A percentile compares a stretch with the other conserved stretches of the same genome.
Conservation (phyloP, 2,888 invertebrate genomes). For the Anoplius nigerrimus region DNA sequence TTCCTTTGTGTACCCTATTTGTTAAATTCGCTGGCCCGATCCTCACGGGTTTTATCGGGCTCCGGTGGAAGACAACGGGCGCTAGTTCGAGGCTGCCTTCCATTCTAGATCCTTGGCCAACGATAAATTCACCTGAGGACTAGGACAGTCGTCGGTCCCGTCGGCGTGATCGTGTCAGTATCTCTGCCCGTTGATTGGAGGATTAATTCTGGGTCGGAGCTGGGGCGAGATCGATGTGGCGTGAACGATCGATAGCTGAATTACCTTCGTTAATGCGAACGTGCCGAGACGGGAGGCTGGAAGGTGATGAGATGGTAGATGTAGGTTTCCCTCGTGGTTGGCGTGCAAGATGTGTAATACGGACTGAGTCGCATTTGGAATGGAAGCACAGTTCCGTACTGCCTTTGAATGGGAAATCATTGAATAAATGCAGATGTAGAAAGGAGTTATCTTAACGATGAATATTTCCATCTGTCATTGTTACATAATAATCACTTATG, state of each 20-base stretch:
- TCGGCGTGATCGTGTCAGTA: slow-evolving; percentile 16
- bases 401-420: too few species aligned
- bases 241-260: slow-evolving; percentile 29
- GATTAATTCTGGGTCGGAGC: slow-evolving; percentile 8
- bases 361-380: too few species aligned
- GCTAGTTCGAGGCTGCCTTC: slow-evolving; percentile 35
- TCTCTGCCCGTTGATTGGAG: slow-evolving; percentile 19
- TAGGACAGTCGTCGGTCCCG: not conserved
- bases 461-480: too few species aligned
- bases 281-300: too few species aligned
- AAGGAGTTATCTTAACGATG: too few species aligned
- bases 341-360: too few species aligned
- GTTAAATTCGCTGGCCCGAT: slow-evolving; percentile 51
- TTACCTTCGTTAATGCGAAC: not conserved
- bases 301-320: too few species aligned
- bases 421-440: too few species aligned
- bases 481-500: too few species aligned
- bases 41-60: slow-evolving; percentile 21
- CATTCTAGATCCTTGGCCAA: slow-evolving; percentile 24
- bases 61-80: slow-evolving; percentile 24
- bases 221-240: not conserved
- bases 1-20: slow-evolving; percentile 55
- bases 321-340: too few species aligned
- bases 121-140: not conserved
- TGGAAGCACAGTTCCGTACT: too few species aligned